Evolutionary conservation across 1,140 invertebrate genomes (phyloP).

Genomic region (Nomia melanderi): DNA sequence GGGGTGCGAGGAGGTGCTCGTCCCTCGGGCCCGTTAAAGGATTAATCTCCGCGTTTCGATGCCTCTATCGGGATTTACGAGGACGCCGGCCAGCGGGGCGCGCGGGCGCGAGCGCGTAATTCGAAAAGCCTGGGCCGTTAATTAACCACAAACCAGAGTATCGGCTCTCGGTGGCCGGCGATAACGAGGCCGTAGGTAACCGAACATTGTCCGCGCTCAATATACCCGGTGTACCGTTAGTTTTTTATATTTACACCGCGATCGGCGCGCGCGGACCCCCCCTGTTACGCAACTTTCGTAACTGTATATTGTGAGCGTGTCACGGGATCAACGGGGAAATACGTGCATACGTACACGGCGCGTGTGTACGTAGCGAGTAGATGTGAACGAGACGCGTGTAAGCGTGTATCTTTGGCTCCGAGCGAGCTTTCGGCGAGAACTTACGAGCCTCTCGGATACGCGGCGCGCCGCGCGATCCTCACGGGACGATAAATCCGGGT

Average conservation of each 20-base stretch:
- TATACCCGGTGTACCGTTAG: conserved; percentile 38
- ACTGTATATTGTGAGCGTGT: conserved; percentile 46
- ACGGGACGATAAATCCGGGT: conserved; percentile 27
- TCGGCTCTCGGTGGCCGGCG: not conserved
- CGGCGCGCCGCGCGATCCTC: not conserved
- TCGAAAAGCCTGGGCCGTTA: conserved; percentile 12
- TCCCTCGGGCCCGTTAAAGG: not conserved
- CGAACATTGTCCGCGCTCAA: conserved; percentile 15
- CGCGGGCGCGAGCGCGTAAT: too few relatives aligned
- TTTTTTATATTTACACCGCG: conserved; percentile 42
- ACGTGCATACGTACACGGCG: not conserved
- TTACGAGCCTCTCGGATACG: conserved; percentile 16
- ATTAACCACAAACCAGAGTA: conserved; percentile 26
- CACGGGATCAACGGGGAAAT: conserved; percentile 26
- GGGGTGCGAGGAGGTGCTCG: not conserved
- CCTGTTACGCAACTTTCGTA: conserved; percentile 44
- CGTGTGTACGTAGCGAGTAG: too few relatives aligned
- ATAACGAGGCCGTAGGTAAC: conserved; percentile 23
- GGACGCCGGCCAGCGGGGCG: not conserved
- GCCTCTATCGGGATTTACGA: not conserved
- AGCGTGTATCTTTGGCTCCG: not conserved
- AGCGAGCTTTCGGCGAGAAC: conserved; percentile 41
- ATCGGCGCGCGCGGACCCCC: not conserved
- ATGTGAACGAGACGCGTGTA: too few relatives aligned
- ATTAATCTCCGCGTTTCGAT: not conserved